Percentiles rank a stretch among this genome's conserved stretches.
Evolutionary conservation across 37 sponge, comb jelly and placozoan genomes (phyloP).

Genomic region (Ianthella basta): DNA sequence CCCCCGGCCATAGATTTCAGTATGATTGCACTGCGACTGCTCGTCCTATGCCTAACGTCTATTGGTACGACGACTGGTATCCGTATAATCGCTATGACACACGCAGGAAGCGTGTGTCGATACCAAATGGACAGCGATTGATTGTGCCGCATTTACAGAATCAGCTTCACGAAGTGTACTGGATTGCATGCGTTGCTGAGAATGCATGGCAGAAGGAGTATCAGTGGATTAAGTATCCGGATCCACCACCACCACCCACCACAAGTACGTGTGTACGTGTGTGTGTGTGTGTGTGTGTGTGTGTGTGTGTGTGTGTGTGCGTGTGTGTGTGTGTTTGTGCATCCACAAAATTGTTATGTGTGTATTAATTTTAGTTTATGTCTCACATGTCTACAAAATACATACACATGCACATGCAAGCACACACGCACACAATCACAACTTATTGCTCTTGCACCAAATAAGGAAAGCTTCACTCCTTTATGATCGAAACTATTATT

Average conservation of each 20-base stretch:
- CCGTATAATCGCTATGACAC: not conserved
- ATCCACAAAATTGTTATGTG: no score
- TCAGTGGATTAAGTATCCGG: slow-evolving; percentile 23
- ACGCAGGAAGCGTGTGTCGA: not conserved
- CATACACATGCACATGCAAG: no score
- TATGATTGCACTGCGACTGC: not conserved
- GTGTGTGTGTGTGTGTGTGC: no score
- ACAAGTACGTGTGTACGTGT: no score
- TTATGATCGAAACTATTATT: no score
- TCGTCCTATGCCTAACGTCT: not conserved
- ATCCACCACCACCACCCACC: not conserved
- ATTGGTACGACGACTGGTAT: slow-evolving; percentile 31
- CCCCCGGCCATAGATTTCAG: not conserved
- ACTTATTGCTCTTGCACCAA: no score
- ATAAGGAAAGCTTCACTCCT: no score
- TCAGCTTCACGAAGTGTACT: not conserved
- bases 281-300: no score
- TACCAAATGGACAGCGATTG: not conserved
- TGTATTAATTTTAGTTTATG: no score
- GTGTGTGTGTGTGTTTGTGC: no score
- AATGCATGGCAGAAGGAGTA: not conserved
- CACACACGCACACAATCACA: no score
- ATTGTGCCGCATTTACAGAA: not conserved
- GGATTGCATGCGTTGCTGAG: slow-evolving; percentile 6
- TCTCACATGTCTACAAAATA: no score